Evolutionary conservation across 2,888 invertebrate species (phyloP).

Genomic region (Apomyelois bistriatella): DNA sequence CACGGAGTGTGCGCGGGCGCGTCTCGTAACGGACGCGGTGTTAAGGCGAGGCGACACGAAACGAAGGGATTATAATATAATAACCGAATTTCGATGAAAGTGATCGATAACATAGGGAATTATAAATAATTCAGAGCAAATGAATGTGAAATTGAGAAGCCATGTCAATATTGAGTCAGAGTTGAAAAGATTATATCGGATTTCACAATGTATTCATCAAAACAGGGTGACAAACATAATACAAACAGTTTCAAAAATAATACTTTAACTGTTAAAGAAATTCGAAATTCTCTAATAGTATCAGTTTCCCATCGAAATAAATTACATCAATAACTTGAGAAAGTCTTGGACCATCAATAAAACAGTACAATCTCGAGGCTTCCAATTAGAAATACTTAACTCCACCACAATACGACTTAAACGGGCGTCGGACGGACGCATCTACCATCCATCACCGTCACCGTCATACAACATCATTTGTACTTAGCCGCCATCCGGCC

Average conservation of each 20-base stretch:
- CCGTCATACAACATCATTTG: constrained; percentile 64
- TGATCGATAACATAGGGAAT: constrained; percentile 24
- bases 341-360: constrained; percentile 2
- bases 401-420: constrained; percentile 38
- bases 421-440: constrained; percentile 29
- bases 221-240: neutral
- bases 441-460: constrained; percentile 65
- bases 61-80: constrained; percentile 51
- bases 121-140: constrained; percentile 7
- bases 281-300: neutral
- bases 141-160: neutral
- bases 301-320: neutral
- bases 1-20: constrained; percentile 57
- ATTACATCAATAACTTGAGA: constrained; percentile 2
- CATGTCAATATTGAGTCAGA: constrained; percentile 9
- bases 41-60: constrained; percentile 40
- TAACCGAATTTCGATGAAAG: constrained; percentile 46
- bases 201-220: neutral
- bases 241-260: too few species aligned
- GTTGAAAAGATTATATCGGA: constrained; percentile 1
- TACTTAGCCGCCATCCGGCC: constrained; percentile 38
- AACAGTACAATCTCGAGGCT: constrained; percentile 13
- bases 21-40: constrained; percentile 41
- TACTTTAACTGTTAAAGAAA: neutral
- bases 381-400: constrained; percentile 16